Percentiles rank a stretch among this genome's conserved stretches.
These are phyloP conservation scores for Theocolax elegans DNA, from an alignment of 1,140 invertebrate genomes.

Conservation along the genomic window DNA sequence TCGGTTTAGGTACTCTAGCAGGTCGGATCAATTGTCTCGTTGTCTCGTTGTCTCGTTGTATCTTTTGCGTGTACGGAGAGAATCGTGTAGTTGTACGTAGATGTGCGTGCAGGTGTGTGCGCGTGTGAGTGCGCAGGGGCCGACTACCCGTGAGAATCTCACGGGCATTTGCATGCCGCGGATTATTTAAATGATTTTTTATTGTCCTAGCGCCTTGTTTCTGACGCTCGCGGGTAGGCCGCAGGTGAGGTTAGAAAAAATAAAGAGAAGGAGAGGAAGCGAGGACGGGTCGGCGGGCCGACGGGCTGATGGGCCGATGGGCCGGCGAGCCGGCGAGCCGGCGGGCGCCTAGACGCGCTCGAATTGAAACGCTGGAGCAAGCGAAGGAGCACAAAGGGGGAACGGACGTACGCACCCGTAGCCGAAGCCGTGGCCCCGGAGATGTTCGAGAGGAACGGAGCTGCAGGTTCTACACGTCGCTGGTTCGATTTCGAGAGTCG, in stretches of 20 bases:
- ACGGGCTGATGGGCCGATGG: no score
- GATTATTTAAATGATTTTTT: conserved; percentile 59
- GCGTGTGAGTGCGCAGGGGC: no score
- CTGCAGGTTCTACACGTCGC: conserved; percentile 34
- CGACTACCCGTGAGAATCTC: conserved; percentile 56
- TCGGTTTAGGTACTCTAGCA: no score
- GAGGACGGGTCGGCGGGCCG: background rate
- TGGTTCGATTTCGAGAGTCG: conserved; percentile 27
- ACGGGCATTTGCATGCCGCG: conserved; percentile 55
- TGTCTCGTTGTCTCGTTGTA: no score
- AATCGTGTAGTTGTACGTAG: no score
- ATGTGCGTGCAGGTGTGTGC: no score
- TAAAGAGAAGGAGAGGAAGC: background rate
- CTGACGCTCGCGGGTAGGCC: conserved; percentile 37
- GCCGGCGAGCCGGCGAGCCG: background rate
- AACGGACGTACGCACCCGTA: background rate
- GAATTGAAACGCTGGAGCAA: background rate
- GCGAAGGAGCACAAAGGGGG: background rate
- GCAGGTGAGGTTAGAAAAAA: conserved; percentile 25
- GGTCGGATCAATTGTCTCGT: no score
- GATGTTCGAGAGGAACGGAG: conserved; percentile 21
- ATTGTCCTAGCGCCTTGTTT: conserved; percentile 56
- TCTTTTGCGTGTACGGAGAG: no score
- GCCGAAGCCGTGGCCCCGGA: no score
- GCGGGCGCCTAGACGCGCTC: no score